phyloP scores from a whole-genome alignment of 2,113 vertebrate species.

The Isichthys henryi region DNA sequence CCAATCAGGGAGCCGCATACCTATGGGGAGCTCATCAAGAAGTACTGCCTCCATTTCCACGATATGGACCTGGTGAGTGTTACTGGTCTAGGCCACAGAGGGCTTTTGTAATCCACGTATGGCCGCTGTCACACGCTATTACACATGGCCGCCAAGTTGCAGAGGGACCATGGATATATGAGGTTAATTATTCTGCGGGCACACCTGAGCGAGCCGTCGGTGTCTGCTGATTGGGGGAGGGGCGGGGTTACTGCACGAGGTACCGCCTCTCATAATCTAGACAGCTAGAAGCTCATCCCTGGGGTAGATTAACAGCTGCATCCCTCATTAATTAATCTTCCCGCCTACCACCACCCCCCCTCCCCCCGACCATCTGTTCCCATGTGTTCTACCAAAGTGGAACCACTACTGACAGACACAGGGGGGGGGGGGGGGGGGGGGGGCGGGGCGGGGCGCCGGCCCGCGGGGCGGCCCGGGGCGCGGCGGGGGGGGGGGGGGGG shows the following conservation, averaged over 20 bases:
- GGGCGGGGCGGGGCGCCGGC: too few species aligned
- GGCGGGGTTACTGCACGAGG: neutral
- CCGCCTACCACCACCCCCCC: neutral
- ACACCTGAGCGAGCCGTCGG: conserved; percentile 31
- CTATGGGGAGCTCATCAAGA: conserved; percentile 64
- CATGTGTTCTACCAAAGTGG: conserved; percentile 16
- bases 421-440: too few species aligned
- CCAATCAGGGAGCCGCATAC: conserved; percentile 47
- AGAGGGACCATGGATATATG: conserved; percentile 25
- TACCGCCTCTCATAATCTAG: neutral
- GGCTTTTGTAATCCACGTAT: neutral
- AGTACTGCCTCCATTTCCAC: conserved; percentile 64
- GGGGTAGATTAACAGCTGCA: conserved; percentile 36
- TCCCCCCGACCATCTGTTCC: conserved; percentile 26
- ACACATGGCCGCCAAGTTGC: neutral
- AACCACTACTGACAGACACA: conserved; percentile 15
- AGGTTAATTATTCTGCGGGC: conserved; percentile 30
- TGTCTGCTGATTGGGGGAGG: neutral
- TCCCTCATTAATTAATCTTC: conserved; percentile 37
- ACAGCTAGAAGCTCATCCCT: neutral
- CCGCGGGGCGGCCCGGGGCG: too few species aligned
- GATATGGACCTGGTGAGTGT: conserved; percentile 76
- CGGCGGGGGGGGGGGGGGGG: too few species aligned
- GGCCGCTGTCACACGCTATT: neutral
- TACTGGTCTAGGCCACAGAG: neutral